phyloP scores from a whole-genome alignment of 2,113 vertebrate genomes.

The Anhinga rufa region DNA sequence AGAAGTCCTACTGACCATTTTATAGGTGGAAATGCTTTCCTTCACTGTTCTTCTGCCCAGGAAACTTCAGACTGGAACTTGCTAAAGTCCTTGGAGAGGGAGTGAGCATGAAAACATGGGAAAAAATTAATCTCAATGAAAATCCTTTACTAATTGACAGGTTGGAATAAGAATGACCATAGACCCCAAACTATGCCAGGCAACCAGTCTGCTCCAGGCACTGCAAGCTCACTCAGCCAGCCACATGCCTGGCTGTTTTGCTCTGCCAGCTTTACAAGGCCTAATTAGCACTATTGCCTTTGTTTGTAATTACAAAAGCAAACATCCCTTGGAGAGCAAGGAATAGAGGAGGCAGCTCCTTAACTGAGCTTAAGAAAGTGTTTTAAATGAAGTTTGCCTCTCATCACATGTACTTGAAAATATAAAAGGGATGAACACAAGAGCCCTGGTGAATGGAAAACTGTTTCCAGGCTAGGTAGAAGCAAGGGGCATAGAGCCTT shows the following conservation, averaged over 20 bases:
- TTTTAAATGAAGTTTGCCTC: neutral
- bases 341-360: conserved; percentile 1
- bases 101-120: neutral
- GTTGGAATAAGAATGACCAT: conserved; percentile 36
- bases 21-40: neutral
- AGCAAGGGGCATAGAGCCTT: neutral
- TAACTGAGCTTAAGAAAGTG: neutral
- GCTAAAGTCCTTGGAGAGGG: neutral
- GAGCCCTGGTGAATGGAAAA: neutral
- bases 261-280: conserved; percentile 39
- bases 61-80: neutral
- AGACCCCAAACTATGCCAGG: conserved; percentile 43
- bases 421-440: neutral
- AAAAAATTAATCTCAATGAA: conserved; percentile 59
- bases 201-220: conserved; percentile 59
- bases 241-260: conserved; percentile 50
- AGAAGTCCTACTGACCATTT: neutral
- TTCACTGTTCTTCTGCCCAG: neutral
- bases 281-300: conserved; percentile 56
- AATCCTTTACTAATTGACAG: conserved; percentile 61
- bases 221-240: conserved; percentile 33
- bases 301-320: conserved; percentile 54
- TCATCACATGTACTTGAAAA: neutral
- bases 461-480: neutral
- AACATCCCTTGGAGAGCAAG: neutral